phyloP scores from a whole-genome alignment of 2,888 invertebrate species.

The Acronicta psi region DNA sequence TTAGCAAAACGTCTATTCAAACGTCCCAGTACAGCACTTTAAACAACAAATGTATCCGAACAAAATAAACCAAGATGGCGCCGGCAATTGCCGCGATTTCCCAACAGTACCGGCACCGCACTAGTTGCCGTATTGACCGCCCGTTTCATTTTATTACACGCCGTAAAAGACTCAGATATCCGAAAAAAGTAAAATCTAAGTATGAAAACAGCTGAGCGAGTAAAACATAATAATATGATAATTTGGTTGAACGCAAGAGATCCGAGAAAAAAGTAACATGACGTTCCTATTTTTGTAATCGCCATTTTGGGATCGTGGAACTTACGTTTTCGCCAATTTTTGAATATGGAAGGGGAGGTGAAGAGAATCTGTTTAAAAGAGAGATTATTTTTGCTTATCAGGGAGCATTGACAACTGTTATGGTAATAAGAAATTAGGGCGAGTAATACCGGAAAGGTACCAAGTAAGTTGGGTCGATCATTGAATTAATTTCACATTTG shows the following conservation, averaged over 20 bases:
- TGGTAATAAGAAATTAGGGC: conserved; percentile 36
- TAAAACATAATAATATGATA: conserved; percentile 70
- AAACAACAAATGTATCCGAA: conserved; percentile 32
- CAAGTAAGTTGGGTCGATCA: neutral
- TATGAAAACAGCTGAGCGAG: conserved; percentile 59
- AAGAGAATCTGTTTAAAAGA: conserved; percentile 10
- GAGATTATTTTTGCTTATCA: conserved; percentile 32
- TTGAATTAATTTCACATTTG: conserved; percentile 17
- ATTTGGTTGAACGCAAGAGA: conserved; percentile 68
- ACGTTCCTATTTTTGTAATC: conserved; percentile 34
- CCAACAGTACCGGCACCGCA: conserved; percentile 29
- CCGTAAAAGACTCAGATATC: conserved; percentile 74
- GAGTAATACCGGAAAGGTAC: conserved; percentile 19
- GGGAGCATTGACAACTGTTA: conserved; percentile 35
- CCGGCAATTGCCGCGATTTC: conserved; percentile 31
- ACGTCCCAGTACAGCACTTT: conserved; percentile 26
- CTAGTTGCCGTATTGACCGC: conserved; percentile 68
- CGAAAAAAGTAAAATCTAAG: conserved; percentile 65
- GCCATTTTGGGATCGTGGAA: conserved; percentile 24
- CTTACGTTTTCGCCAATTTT: conserved; percentile 20
- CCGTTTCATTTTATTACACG: conserved; percentile 75
- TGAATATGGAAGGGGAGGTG: conserved; percentile 4
- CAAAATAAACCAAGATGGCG: conserved; percentile 43
- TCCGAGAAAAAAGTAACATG: conserved; percentile 49
- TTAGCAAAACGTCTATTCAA: conserved; percentile 9